Percentiles rank a stretch among this genome's conserved stretches.
Evolutionary conservation across 1,140 invertebrate genomes (phyloP).

Genomic region (Semibalanus balanoides): DNA sequence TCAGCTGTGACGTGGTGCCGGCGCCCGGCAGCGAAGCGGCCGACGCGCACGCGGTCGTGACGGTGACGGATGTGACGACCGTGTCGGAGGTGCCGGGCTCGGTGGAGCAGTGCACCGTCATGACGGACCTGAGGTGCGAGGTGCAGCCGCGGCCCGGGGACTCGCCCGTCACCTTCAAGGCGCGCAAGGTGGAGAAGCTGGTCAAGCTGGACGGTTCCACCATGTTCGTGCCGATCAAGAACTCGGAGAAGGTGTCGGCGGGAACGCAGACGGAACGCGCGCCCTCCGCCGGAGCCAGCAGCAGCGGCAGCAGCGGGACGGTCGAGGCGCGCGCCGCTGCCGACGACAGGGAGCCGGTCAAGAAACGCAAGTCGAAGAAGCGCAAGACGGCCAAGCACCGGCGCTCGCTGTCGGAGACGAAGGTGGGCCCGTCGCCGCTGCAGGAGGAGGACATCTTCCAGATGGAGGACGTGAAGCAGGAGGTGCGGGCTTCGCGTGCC

Average conservation of each 20-base stretch:
- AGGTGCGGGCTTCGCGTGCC: background rate
- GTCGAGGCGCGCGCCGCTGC: conserved; percentile 8
- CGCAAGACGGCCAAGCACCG: conserved; percentile 6
- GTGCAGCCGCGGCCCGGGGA: background rate
- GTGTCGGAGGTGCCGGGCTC: too few relatives aligned
- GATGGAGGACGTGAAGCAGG: conserved; percentile 11
- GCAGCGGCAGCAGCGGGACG: conserved; percentile 5
- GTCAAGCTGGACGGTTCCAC: conserved; percentile 3
- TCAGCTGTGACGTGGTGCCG: background rate
- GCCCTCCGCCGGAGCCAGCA: background rate
- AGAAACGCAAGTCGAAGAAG: conserved; percentile 16
- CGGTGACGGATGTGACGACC: background rate
- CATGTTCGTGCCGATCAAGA: background rate
- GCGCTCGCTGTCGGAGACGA: conserved; percentile 5
- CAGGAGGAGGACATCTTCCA: conserved; percentile 8
- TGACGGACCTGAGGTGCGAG: background rate
- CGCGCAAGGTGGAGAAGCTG: conserved; percentile 6
- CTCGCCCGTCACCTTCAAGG: background rate
- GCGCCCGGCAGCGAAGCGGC: background rate
- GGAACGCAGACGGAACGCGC: conserved; percentile 15
- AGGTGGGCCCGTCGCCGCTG: background rate
- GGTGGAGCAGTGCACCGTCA: background rate
- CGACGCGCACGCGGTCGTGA: background rate
- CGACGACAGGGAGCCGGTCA: conserved; percentile 15
- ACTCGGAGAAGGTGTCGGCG: conserved; percentile 11